phyloP scores from a whole-genome alignment of 2,113 vertebrate genomes.

The Vulpes lagopus region DNA sequence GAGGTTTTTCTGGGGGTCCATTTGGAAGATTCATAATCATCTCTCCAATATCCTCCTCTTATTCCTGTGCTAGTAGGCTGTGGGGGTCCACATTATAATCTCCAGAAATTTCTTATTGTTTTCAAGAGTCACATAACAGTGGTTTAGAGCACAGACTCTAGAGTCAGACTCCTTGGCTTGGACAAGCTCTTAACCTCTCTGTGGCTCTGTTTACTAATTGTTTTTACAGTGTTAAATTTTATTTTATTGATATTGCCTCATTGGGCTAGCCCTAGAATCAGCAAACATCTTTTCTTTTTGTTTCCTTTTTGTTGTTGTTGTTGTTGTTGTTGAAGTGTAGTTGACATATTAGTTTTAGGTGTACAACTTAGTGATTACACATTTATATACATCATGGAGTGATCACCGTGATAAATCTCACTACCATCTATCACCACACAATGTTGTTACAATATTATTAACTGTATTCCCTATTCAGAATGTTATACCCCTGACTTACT shows the following conservation, averaged over 20 bases:
- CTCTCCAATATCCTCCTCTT: constrained; percentile 25
- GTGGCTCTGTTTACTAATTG: background rate
- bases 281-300: background rate
- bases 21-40: constrained; percentile 41
- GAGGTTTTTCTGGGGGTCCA: constrained; percentile 6
- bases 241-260: background rate
- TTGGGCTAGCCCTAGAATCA: background rate
- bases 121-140: background rate
- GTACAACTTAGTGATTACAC: background rate
- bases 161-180: background rate
- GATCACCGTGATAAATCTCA: background rate
- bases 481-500: background rate
- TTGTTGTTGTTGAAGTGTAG: background rate
- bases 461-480: background rate
- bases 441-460: background rate
- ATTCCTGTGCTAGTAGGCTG: background rate
- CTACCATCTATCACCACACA: background rate
- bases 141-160: background rate
- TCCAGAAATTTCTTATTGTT: constrained; percentile 36
- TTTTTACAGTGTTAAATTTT: background rate
- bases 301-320: background rate
- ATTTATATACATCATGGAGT: background rate
- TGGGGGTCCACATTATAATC: background rate
- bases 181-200: background rate
- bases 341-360: background rate